Evolutionary conservation across 2,888 invertebrate species (phyloP), one percentile per base, ranked within the genome.

Genomic region (Lapara coniferarum): DNA sequence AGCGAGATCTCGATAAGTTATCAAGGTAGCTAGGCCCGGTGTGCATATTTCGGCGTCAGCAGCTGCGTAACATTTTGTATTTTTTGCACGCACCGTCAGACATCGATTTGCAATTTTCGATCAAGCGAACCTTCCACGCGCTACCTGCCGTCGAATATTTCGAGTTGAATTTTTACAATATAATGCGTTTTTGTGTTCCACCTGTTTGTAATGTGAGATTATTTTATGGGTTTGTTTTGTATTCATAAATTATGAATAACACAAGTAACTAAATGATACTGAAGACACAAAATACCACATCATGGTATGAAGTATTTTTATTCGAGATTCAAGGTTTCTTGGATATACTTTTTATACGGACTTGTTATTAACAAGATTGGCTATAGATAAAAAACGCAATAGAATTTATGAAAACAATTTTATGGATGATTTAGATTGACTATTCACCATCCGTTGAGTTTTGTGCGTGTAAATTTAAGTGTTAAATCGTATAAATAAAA

Each of bases 41-140:
- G 67, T 71, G 70, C 72, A 70, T 66, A 67, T 71, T 72, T 67
- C 67, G 69, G 63, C 67, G 68, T 69, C 76, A 80, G 83, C 89
- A 89, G 89, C 85, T 90, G 91, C 79, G 75, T 76, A 79, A 80
- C 79, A 84, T 85, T 82, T 83, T 79, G 77, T 81, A 81, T 88
- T 90, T 90, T 89, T 90, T 89, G 85, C 84, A 78, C 82, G 66
- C 70, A 63, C 66, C 74, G 71, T 75, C 81, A 79, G 79, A 84
- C 86, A 83, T 84, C 85, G 85, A 85, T 88, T 89, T 85, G 86
- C 88, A 88, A 88, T 89, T 85, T 87, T 83, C 81, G 81, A 82
- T 74, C 79, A 78, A 82, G 75, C 81, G 75, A 72, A 75, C 74
- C 77, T 69, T 73, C 58, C 53, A 66, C 58, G 53, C 57, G 63